These are phyloP conservation scores for Anoplius nigerrimus DNA, from an alignment of 2,888 invertebrate species.

Conservation along the genomic window DNA sequence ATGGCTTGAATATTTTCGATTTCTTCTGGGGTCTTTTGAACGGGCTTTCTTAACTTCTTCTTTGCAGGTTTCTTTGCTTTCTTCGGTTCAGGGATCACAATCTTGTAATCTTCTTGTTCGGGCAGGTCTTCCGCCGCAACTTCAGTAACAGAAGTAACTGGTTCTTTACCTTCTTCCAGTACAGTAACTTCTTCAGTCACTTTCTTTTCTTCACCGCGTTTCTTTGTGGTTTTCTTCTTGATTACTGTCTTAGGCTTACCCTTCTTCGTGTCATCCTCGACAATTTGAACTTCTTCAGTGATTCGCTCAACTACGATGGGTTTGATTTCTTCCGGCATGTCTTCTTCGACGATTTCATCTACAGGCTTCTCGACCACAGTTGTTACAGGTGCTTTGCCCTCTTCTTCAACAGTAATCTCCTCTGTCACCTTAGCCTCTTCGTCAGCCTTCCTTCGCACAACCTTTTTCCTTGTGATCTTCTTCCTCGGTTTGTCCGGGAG, in stretches of 20 bases:
- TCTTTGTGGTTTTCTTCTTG: constrained; percentile 37
- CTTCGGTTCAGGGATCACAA: constrained; percentile 38
- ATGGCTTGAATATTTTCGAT: constrained; percentile 30
- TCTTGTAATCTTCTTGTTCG: constrained; percentile 1
- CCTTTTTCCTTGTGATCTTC: constrained; percentile 51
- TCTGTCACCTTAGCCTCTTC: constrained; percentile 67
- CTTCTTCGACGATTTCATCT: constrained; percentile 41
- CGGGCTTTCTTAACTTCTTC: constrained; percentile 65
- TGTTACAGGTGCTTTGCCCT: constrained; percentile 54
- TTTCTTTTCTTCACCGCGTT: constrained; percentile 37
- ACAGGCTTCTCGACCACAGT: constrained; percentile 53
- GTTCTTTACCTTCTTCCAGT: constrained; percentile 50
- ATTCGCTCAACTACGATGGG: constrained; percentile 42
- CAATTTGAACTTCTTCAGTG: constrained; percentile 57
- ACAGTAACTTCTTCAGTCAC: constrained; percentile 53
- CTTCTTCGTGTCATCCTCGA: constrained; percentile 41
- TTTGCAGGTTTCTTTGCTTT: constrained; percentile 43
- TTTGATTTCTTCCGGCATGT: constrained; percentile 41
- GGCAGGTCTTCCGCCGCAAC: neutral
- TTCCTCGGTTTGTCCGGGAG: constrained; percentile 58
- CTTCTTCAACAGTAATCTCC: constrained; percentile 67
- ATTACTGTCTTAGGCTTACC: constrained; percentile 37
- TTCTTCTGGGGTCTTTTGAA: neutral
- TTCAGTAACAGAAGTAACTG: constrained; percentile 7
- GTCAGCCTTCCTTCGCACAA: constrained; percentile 47